Evolutionary conservation across 2,797 vertebrate species (phyloP), one percentile per base, ranked within the genome.

Genomic region (Holocentrus rufus): DNA sequence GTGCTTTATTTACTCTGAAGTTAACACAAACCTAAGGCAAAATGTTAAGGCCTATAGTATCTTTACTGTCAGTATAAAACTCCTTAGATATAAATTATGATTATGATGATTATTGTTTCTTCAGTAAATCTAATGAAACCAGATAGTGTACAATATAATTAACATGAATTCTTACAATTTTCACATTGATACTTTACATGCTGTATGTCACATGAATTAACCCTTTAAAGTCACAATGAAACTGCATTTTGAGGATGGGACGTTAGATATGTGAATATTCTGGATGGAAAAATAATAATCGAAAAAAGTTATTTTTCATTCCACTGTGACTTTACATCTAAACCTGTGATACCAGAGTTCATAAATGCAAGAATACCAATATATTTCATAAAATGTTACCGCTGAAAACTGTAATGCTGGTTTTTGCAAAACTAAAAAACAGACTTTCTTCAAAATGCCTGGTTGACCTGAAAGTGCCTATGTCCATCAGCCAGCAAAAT

Each of bases 1-100:
- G 50, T 3, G 15, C 13, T 57, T 55, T 64, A 56, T 57, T 79
- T 71, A 59, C 23, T 42, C 20, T 60, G 68, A 84, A 70, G 15
- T 46, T 60, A 34, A 74, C 17, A 69, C 31, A 57, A 71, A 65
- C 36, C 13, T 18, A 36, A 50, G 22, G 31, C 42, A 7, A 66
- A 68, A 30, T 14, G 8, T 54, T 79, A 44, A 34, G 31, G 31
- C 31, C 31, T 4, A 34, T 7, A 34, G 31, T 34, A 34, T 34
- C 31, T 34, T 34, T 34, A 34, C 5, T 34, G 5, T 34, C 31
- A 34, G 31, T 4, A 34, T 34, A 34, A 34, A 34, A 34, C 31
- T 5, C 31, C 5, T 34, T 34, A 34, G 31, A 34, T 34, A 34
- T 4, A 34, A 34, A 4, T 34, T 4, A 34, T 34, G 31, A 34